Base-by-base conservation (phyloP, 2,113 vertebrate species). In the Sturnira hondurensis region DNA sequence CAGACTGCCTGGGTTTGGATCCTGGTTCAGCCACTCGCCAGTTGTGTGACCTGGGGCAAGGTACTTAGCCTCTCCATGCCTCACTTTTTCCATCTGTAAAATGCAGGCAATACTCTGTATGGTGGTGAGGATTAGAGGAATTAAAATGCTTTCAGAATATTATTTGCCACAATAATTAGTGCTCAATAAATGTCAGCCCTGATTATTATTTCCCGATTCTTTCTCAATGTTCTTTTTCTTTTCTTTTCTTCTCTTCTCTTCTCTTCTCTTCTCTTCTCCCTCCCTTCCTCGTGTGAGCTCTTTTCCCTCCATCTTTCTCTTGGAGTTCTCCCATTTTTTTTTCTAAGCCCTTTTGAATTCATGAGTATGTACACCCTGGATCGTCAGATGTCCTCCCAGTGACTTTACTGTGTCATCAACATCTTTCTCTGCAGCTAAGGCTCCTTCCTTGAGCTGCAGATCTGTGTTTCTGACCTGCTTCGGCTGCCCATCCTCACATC, bases 11-110 rank as follows among this genome's bases (percentile, higher is more conserved):
- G 52, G 43, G n/a, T 78, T 52, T 91, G 58, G 70, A 31, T 56
- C 77, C n/a, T 77, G 22, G 38, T 58, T 78, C 63, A 77, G 24
- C 7, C 24, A 10, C 61, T 87, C 91, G 15, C 3, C 36, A 19
- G 10, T 73, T 50, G 20, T 71, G 54, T 84, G 70, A 43, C 17
- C 5, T 43, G 84, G 82, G 28, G n/a, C 91, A 76, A 89, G n/a
- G n/a, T 17, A 3, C 61, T 73, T 4, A 33, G 5, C 45, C 3
- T 43, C 41, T 56, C 45, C 54, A 10, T 45, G 84, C 76, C 76
- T 93, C 43, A 71, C 20, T 67, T 87, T 92, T 41, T 31, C 76
- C 8, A 50, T 26, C 31, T 91, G 17, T 91, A 68, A 77, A 70
- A 15, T 31, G 28, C 4, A 50, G 2, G 14, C 47, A 24, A 8